Conservation (phyloP, 2,797 vertebrate genomes). For the Agapornis canus region DNA sequence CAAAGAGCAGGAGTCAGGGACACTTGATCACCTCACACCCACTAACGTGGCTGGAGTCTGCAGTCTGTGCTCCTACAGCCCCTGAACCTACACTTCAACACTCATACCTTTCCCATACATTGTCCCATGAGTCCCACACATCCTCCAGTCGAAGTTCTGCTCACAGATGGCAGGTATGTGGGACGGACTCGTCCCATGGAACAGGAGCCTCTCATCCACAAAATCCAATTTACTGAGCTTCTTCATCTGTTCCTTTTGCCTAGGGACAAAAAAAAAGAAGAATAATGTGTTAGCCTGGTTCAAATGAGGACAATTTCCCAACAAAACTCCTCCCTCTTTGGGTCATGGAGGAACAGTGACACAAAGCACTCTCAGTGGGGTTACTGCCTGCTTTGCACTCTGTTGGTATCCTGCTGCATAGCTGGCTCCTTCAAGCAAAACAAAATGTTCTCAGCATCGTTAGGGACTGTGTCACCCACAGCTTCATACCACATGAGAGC, state of each 20-base stretch:
- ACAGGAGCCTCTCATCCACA: slow-evolving; percentile 82
- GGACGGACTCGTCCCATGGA: slow-evolving; percentile 84
- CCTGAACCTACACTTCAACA: not conserved
- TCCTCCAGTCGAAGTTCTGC: slow-evolving; percentile 92
- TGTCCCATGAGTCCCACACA: slow-evolving; percentile 88
- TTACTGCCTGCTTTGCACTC: not conserved
- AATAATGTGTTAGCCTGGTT: not conserved
- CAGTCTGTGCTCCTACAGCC: not conserved
- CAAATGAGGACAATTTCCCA: not conserved
- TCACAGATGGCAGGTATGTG: slow-evolving; percentile 81
- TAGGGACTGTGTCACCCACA: not conserved
- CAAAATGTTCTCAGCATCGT: slow-evolving; percentile 19
- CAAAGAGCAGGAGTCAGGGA: not conserved
- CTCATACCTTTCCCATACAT: slow-evolving; percentile 86
- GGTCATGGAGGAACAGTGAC: not conserved
- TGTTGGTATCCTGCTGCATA: slow-evolving; percentile 5
- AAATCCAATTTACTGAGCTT: not conserved
- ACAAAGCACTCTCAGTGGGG: not conserved
- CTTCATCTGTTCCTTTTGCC: slow-evolving; percentile 66
- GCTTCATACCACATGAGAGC: slow-evolving; percentile 6
- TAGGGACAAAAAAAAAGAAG: not conserved
- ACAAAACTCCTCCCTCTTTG: not conserved
- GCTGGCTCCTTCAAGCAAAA: slow-evolving; percentile 16
- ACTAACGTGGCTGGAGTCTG: not conserved
- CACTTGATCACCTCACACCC: not conserved